Evolutionary conservation across 2,113 vertebrate species (phyloP), one percentile per base, ranked within the genome.

Genomic region (Rhombomys opimus): DNA sequence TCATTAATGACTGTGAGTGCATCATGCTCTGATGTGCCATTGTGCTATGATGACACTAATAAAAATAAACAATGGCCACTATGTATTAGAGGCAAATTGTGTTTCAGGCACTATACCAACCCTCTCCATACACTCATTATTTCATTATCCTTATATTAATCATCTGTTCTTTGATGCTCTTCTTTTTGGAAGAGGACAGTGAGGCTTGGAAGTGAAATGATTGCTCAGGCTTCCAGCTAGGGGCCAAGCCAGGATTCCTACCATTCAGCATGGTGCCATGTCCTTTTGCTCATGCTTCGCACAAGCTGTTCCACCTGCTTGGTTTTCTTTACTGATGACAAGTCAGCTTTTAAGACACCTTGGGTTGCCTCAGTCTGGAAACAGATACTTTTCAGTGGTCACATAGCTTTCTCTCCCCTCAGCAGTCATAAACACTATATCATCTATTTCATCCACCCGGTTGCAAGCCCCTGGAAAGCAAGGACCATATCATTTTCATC

Each of bases 241-340:
- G 22, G 22, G 13, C 25, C 7, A 23, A 76, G 75, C 59, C 91
- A 95, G 85, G 57, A 86, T 50, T 54, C 86, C 88, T 27, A 22
- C 88, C 46, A 72, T 25, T 54, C 1, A 10, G 15, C 65, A 50
- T 54, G 88, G 38, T 18, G 78, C 15, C 30, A 1, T 80, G 30
- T n/a, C 65, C 50, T 22, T 90, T 92, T 70, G 70, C 85, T 88
- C 23, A 25, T 87, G 13, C 46, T 50, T 61, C 17, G 0, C 35
- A n/a, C 54, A 95, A 94, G 82, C 95, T 94, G 81, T 77, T 77
- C 17, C 67, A 1, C 13, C 61, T 87, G 61, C 81, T 50, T 84
- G 76, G 57, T 87, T 91, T 77, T 94, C 17, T 15, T 93, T 73
- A 20, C 32, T 46, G 65, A 52, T 15, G 54, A 59, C 30, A 67